Conservation (phyloP, 30 jellyfish, hydroid and myxozoan species). For the Phacellophora camtschatica region DNA sequence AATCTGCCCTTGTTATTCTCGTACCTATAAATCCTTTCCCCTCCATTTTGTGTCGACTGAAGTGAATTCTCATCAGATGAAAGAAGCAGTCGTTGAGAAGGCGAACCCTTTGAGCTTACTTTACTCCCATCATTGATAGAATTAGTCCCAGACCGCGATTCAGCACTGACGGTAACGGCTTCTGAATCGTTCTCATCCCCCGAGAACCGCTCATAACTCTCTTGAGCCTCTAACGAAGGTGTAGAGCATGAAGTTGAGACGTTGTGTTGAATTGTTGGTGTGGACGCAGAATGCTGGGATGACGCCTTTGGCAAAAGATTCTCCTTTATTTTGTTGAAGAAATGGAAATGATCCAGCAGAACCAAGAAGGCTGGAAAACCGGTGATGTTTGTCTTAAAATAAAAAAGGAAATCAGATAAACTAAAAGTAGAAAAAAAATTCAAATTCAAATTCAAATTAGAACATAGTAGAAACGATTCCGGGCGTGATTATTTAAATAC, state of each 20-base stretch:
- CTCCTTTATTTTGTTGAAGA: conserved; percentile 76
- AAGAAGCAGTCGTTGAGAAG: conserved; percentile 24
- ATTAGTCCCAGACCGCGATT: background rate
- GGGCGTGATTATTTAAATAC: too few relatives aligned
- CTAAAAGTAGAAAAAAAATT: too few relatives aligned
- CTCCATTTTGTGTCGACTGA: background rate
- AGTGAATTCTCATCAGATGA: conserved; percentile 12
- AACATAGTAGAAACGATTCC: too few relatives aligned
- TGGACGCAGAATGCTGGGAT: background rate
- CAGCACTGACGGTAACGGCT: background rate
- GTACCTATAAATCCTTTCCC: conserved; percentile 9
- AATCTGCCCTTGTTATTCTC: too few relatives aligned
- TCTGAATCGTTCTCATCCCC: background rate
- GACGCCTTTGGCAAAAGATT: background rate
- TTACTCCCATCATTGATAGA: background rate
- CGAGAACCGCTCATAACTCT: conserved; percentile 8
- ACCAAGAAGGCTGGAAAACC: conserved; percentile 89
- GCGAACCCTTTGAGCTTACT: conserved; percentile 2
- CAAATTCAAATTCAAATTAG: too few relatives aligned
- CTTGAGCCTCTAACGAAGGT: conserved; percentile 11
- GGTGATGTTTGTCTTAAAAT: conserved; percentile 55
- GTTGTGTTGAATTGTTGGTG: conserved; percentile 25
- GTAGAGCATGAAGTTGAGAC: conserved; percentile 63
- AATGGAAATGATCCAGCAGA: conserved; percentile 82
- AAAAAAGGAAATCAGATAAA: too few relatives aligned